Conservation (phyloP, 2,797 vertebrate species). For the Enoplosus armatus region DNA sequence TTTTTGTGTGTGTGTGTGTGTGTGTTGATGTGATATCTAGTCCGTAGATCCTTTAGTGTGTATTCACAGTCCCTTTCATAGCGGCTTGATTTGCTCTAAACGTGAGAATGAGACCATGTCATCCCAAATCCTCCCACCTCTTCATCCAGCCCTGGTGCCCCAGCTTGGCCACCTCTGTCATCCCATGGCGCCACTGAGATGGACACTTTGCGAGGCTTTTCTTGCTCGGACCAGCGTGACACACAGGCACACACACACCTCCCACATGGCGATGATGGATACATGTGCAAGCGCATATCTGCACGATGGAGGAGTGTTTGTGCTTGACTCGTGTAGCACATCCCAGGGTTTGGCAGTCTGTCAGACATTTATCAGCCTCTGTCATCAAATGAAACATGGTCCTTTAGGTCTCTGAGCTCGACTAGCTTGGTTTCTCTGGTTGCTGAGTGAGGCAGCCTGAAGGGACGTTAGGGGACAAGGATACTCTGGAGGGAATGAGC, state of each 20-base stretch:
- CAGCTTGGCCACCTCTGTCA: conserved; percentile 35
- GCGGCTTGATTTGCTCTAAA: conserved; percentile 60
- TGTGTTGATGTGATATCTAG: conserved; percentile 30
- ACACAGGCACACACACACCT: conserved; percentile 59
- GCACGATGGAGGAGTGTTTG: conserved; percentile 70
- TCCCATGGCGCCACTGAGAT: conserved; percentile 58
- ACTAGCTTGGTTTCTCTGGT: conserved; percentile 40
- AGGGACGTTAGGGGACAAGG: conserved; percentile 3
- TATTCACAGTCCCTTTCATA: conserved; percentile 58
- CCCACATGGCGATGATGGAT: conserved; percentile 68
- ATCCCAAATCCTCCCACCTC: conserved; percentile 55
- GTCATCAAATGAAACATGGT: conserved; percentile 61
- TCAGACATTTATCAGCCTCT: conserved; percentile 71
- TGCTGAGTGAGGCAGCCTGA: conserved; percentile 35
- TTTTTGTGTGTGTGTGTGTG: conserved; percentile 31
- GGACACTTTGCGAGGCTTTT: conserved; percentile 44
- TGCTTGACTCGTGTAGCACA: conserved; percentile 71
- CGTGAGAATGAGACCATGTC: conserved; percentile 46
- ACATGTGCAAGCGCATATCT: conserved; percentile 59
- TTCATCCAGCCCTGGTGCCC: conserved; percentile 34
- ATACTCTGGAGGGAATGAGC: conserved; percentile 8
- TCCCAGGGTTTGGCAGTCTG: conserved; percentile 62
- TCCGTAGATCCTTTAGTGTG: conserved; percentile 38
- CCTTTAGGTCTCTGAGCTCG: conserved; percentile 45
- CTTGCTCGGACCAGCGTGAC: conserved; percentile 14